Percentiles rank a stretch among this genome's conserved stretches.
phyloP scores from a whole-genome alignment of 2,797 vertebrate species.

The Sebastes iracundus region DNA sequence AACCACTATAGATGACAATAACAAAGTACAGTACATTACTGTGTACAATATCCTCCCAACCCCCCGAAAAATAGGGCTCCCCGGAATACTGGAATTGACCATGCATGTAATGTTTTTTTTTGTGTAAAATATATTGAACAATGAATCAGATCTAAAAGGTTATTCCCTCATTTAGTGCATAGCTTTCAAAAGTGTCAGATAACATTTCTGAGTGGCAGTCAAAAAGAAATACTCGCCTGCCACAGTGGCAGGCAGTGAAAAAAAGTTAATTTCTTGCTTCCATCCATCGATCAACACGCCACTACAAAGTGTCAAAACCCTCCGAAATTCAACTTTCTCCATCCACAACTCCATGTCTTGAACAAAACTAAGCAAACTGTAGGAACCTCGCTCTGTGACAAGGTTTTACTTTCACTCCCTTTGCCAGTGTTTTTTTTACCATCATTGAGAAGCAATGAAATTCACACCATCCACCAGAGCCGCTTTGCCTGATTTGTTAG shows the following conservation, averaged over 20 bases:
- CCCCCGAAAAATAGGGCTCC: neutral
- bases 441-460: neutral
- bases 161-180: neutral
- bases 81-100: too few species aligned
- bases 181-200: neutral
- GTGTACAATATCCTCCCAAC: too few species aligned
- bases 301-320: neutral
- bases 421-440: neutral
- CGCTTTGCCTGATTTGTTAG: neutral
- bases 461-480: neutral
- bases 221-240: neutral
- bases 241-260: neutral
- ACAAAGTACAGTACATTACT: too few species aligned
- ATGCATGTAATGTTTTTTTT: neutral
- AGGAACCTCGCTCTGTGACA: neutral
- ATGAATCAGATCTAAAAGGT: neutral
- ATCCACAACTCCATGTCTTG: too few species aligned
- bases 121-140: neutral
- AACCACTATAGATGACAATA: neutral
- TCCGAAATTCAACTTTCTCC: too few species aligned
- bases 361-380: neutral
- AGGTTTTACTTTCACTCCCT: neutral
- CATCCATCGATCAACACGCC: neutral
- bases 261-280: neutral
- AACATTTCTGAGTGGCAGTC: neutral